These are phyloP conservation scores for Acomys russatus DNA, from an alignment of 2,797 vertebrate species.

Conservation along the genomic window DNA sequence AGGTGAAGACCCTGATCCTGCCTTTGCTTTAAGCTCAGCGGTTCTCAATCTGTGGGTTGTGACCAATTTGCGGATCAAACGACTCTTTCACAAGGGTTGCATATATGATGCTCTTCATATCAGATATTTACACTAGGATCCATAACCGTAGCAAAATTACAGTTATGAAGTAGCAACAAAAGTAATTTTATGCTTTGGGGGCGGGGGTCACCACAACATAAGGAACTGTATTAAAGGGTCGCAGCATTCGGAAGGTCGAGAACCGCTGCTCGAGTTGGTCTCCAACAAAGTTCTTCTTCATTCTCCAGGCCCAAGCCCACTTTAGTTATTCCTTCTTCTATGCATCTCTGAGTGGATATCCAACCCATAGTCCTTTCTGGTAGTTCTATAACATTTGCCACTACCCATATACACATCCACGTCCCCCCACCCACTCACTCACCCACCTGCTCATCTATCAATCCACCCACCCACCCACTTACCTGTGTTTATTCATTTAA, in stretches of 20 bases:
- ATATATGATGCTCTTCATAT: neutral
- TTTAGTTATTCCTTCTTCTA: neutral
- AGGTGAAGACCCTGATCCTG: neutral
- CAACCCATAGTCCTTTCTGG: neutral
- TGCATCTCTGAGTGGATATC: neutral
- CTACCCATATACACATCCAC: neutral
- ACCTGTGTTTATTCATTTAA: too few relatives aligned
- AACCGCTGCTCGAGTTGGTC: neutral
- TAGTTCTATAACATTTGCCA: neutral
- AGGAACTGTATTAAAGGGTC: neutral
- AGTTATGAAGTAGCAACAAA: neutral
- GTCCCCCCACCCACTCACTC: too few relatives aligned
- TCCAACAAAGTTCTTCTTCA: neutral
- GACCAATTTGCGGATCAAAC: neutral
- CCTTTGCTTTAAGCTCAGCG: neutral
- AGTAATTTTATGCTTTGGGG: too few relatives aligned
- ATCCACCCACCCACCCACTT: accelerated
- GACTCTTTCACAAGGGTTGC: neutral
- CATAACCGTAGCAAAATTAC: neutral
- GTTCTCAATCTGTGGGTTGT: neutral
- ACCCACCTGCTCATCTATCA: neutral
- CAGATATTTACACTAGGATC: neutral
- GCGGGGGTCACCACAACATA: neutral
- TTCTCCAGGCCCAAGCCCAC: neutral
- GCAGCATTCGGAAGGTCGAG: too few relatives aligned